Evolutionary conservation across 2,113 vertebrate genomes (phyloP).

Genomic region (Burhinus oedicnemus): DNA sequence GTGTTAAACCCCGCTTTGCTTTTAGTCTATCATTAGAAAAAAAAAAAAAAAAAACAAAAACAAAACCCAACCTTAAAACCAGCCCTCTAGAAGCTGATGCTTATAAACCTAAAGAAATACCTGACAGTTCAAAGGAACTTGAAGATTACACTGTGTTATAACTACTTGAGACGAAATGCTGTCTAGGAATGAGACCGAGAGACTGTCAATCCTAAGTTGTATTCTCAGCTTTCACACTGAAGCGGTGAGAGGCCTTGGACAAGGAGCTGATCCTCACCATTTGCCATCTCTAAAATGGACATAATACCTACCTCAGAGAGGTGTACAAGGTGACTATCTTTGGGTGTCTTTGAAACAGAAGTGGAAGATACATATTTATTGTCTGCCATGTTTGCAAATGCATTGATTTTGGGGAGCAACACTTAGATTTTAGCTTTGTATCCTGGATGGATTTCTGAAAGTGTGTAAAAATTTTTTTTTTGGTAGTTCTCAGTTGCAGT

Average conservation of each 20-base stretch:
- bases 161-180: neutral
- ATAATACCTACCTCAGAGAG: conserved; percentile 48
- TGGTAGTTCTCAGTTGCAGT: neutral
- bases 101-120: neutral
- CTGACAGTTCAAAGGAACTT: conserved; percentile 9
- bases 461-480: neutral
- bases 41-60: neutral
- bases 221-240: neutral
- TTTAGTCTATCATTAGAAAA: neutral
- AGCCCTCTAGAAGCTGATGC: conserved; percentile 2
- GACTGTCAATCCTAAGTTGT: neutral
- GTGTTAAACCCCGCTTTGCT: conserved; percentile 13
- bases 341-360: neutral
- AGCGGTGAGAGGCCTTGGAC: neutral
- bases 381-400: conserved; percentile 2
- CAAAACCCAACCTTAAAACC: neutral
- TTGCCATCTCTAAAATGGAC: neutral
- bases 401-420: conserved; percentile 25
- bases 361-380: conserved; percentile 17
- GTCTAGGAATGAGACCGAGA: neutral
- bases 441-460: neutral
- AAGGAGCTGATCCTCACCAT: neutral
- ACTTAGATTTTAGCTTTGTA: neutral
- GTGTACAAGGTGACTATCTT: neutral
- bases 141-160: conserved; percentile 14